Evolutionary conservation across 2,113 vertebrate genomes (phyloP), one percentile per base, ranked within the genome.

Genomic region (Benitochromis conjunctus): DNA sequence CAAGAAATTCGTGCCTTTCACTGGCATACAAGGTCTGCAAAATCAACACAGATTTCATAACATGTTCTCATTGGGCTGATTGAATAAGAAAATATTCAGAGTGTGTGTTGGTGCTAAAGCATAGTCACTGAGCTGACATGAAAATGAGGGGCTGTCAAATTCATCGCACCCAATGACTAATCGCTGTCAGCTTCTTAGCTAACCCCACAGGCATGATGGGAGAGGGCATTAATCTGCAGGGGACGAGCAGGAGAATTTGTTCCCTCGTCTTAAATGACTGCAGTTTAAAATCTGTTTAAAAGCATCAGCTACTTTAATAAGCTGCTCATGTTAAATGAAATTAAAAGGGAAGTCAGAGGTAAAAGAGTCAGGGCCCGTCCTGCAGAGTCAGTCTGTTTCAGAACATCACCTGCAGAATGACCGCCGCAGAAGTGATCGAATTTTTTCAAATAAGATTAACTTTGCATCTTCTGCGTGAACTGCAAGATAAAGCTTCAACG

Each of bases 111-210:
- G 54, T 24, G 84, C 69, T 83, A 36, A 83, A 86, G 81, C 80
- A 16, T 51, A 80, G 89, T 76, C 85, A 90, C 86, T 82, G 90
- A 91, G 86, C 80, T 90, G 92, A 91, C 88, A 69, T 54, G 69
- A 84, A 93, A 95, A 92, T 88, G 91, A 91, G 82, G 57, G 14
- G 81, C 81, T 92, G 88, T 92, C 90, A 46, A 86, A 92, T 87
- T 79, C 74, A 54, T 54, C 4, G 60, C 89, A 83, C 38, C 81
- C 81, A 6, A 53, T 87, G 91, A 92, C 90, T 92, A 94, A 94
- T 92, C 91, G 69, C 89, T 85, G 48, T 88, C 86, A 82, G 90
- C 84, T 88, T 91, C 86, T 86, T 66, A 26, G 88, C 85, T 82
- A 81, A 90, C 91, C 86, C 89, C 84, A 48, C 46, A 76, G 92